Base-by-base conservation (phyloP, 1,140 invertebrate genomes). In the Drosophila biarmipes region DNA sequence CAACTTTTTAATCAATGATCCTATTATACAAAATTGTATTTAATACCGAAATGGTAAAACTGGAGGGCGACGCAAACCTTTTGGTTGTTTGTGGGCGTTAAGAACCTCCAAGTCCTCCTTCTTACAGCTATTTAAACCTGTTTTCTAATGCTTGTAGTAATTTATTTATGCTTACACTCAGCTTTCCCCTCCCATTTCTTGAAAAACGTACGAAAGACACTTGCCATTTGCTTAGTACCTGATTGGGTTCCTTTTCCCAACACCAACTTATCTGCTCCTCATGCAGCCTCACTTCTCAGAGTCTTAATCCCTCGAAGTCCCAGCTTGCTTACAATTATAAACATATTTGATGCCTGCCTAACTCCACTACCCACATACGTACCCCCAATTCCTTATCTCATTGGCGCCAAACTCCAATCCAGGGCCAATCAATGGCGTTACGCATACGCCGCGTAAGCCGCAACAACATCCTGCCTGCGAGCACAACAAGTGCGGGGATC, bases 361-460 rank as follows among this genome's bases (percentile, higher is more conserved):
- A 21, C 57, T 10, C 51, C 63, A 24, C 31, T 49, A 46, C 31
- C 52, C 52, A 12, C 14, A 19, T 21, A 51, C 15, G 11, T 7
- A 19, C 10, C 14, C 27, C 14, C 27, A 51, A 67, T 51, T 51
- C 42, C 63, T 67, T 67, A 67, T 67, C 63, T 49, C 10, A 15
- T 64, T 67, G 11, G 17, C 45, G 21, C 49, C 59, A 77, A 78
- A 73, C 67, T 77, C 53, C 52, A 61, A 64, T 62, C 62, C 72
- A 46, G 54, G 68, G 74, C 64, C 82, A 87, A 87, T 86, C 82
- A 78, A 86, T 82, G 78, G 29, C 57, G 58, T 78, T 86, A 86
- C 78, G 84, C 84, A 86, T 86, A 87, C 74, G 82, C 73, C 78
- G 54, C 73, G 66, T 86, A 80, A 85, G 69, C 73, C 81, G 56